These are phyloP conservation scores for Xestia c-nigrum DNA, from an alignment of 2,888 invertebrate genomes.

Conservation along the genomic window DNA sequence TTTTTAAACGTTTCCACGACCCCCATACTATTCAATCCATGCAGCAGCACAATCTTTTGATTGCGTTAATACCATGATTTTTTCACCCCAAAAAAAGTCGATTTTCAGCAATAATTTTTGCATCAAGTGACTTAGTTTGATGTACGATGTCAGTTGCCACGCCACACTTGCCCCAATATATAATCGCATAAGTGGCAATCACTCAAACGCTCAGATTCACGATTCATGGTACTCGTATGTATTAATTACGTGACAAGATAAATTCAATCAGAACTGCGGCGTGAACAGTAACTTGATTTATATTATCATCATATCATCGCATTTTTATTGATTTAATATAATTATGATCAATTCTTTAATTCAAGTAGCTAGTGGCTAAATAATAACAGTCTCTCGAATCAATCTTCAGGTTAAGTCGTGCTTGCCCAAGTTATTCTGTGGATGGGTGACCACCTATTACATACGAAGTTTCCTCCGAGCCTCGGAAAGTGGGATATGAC, in stretches of 20 bases:
- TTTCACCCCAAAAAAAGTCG: too few species aligned
- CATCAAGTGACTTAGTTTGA: too few species aligned
- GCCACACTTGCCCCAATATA: neutral
- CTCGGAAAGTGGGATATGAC: neutral
- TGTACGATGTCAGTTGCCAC: neutral
- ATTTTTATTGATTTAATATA: neutral
- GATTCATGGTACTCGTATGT: neutral
- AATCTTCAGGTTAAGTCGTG: neutral
- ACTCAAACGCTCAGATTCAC: neutral
- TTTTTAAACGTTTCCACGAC: too few species aligned
- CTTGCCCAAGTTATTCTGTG: neutral
- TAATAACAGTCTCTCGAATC: neutral
- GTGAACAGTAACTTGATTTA: neutral
- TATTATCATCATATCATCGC: neutral
- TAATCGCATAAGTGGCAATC: constrained; percentile 21
- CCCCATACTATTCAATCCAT: too few species aligned
- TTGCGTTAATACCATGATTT: too few species aligned
- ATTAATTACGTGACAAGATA: constrained; percentile 11
- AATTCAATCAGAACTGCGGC: constrained; percentile 32
- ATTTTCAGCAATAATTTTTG: too few species aligned
- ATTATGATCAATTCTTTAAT: neutral
- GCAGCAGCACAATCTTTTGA: too few species aligned
- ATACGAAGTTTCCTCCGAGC: neutral
- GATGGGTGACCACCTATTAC: neutral
- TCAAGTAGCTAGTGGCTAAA: neutral